Evolutionary conservation across 2,113 vertebrate species (phyloP).

Genomic region (Bujurquina vittata): DNA sequence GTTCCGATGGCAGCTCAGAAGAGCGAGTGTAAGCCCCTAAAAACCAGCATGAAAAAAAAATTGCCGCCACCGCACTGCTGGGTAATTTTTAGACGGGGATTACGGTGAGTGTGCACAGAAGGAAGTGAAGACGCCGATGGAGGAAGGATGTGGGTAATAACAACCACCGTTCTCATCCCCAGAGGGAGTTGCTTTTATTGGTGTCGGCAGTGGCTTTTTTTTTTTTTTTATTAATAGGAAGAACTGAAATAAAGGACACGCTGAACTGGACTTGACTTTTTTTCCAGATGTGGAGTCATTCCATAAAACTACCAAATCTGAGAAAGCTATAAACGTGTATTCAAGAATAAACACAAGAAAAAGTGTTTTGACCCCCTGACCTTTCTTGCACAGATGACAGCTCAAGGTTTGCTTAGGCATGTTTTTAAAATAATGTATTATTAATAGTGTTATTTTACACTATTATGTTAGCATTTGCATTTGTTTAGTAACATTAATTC

Average conservation of each 20-base stretch:
- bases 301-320: neutral
- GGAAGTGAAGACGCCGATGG: slow-evolving; percentile 21
- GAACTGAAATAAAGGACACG: neutral
- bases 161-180: slow-evolving; percentile 3
- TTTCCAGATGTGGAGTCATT: neutral
- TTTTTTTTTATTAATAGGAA: neutral
- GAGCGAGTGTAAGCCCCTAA: slow-evolving; percentile 64
- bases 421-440: neutral
- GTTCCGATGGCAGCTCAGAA: slow-evolving; percentile 58
- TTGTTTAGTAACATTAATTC: neutral
- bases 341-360: neutral
- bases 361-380: neutral
- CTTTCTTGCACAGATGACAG: neutral
- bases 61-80: slow-evolving; percentile 35
- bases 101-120: slow-evolving; percentile 67
- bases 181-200: slow-evolving; percentile 23
- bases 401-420: neutral
- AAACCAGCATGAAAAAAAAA: slow-evolving; percentile 54
- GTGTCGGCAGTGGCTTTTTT: neutral
- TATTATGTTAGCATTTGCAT: neutral
- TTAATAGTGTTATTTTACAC: neutral
- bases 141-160: slow-evolving; percentile 24
- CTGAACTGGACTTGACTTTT: neutral
- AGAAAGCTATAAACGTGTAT: neutral
- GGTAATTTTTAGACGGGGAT: slow-evolving; percentile 77